A percentile compares a stretch with the other conserved stretches of the same genome.
phyloP scores from a whole-genome alignment of 2,888 invertebrate genomes.

The Drosophila peninsularis region DNA sequence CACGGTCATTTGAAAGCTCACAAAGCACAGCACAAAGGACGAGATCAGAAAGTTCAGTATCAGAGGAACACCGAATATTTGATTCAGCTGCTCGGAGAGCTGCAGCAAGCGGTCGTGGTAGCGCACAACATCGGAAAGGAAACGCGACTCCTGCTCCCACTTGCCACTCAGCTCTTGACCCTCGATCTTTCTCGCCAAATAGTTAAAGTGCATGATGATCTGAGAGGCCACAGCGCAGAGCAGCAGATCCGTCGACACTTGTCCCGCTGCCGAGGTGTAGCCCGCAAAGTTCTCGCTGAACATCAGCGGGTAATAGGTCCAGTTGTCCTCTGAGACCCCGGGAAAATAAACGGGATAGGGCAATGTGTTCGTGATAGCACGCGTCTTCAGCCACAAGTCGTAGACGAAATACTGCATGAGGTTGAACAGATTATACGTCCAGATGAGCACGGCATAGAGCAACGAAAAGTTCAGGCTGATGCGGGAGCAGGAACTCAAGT shows the following conservation, averaged over 20 bases:
- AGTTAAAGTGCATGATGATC: slow-evolving; percentile 82
- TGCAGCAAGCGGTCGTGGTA: slow-evolving; percentile 69
- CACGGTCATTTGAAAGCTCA: slow-evolving; percentile 81
- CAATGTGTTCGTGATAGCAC: slow-evolving; percentile 53
- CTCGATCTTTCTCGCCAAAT: slow-evolving; percentile 55
- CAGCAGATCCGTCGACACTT: slow-evolving; percentile 80
- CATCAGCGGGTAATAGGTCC: slow-evolving; percentile 71
- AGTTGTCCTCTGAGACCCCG: slow-evolving; percentile 65
- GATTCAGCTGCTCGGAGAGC: slow-evolving; percentile 69
- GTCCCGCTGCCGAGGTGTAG: slow-evolving; percentile 71
- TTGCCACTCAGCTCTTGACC: slow-evolving; percentile 18
- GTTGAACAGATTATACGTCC: slow-evolving; percentile 79
- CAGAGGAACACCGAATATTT: slow-evolving; percentile 79
- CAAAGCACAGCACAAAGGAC: slow-evolving; percentile 81
- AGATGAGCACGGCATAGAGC: slow-evolving; percentile 79
- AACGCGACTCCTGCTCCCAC: slow-evolving; percentile 47
- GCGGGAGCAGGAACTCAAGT: slow-evolving; percentile 53
- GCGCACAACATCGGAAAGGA: slow-evolving; percentile 58
- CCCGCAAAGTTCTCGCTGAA: slow-evolving; percentile 68
- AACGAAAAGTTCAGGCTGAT: slow-evolving; percentile 68
- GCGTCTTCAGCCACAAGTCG: slow-evolving; percentile 54
- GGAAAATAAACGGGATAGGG: slow-evolving; percentile 73
- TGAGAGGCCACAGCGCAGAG: slow-evolving; percentile 76
- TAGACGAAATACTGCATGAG: slow-evolving; percentile 68
- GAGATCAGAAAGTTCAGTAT: slow-evolving; percentile 80